Evolutionary conservation across 2,888 invertebrate genomes (phyloP).

Genomic region (Sicus ferrugineus): DNA sequence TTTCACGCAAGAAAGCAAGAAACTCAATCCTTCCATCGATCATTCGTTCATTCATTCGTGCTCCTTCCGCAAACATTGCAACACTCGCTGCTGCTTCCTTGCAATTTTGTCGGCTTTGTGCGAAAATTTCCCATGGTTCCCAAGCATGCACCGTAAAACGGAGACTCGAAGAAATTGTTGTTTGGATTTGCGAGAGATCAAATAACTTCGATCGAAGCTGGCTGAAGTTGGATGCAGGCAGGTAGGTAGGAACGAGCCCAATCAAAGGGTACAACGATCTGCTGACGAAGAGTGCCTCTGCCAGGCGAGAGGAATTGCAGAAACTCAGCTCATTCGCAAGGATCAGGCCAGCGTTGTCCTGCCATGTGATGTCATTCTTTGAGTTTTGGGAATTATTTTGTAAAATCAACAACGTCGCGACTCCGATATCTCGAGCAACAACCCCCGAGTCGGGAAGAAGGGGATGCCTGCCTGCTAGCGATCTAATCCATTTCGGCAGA

Average conservation of each 20-base stretch:
- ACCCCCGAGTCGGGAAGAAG: slow-evolving; percentile 38
- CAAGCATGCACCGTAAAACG: slow-evolving; percentile 34
- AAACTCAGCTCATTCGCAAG: slow-evolving; percentile 23
- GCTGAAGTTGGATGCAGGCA: slow-evolving; percentile 39
- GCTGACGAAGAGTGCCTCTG: slow-evolving; percentile 24
- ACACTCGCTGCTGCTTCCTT: not conserved
- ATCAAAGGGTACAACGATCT: slow-evolving; percentile 56
- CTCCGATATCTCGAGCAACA: slow-evolving; percentile 25
- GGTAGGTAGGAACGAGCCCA: not conserved
- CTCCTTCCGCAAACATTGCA: slow-evolving; percentile 45
- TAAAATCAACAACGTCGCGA: slow-evolving; percentile 34
- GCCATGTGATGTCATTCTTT: slow-evolving; percentile 54
- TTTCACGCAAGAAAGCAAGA: slow-evolving; percentile 42
- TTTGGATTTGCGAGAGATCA: slow-evolving; percentile 56
- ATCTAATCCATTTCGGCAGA: slow-evolving; percentile 39
- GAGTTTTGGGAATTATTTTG: slow-evolving; percentile 38
- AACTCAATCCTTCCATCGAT: slow-evolving; percentile 48
- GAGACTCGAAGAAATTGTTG: slow-evolving; percentile 11
- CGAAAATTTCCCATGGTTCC: slow-evolving; percentile 44
- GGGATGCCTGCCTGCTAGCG: not conserved
- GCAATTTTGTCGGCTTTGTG: slow-evolving; percentile 22
- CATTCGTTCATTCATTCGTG: slow-evolving; percentile 28
- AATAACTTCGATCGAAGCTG: slow-evolving; percentile 48
- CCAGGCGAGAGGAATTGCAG: slow-evolving; percentile 39
- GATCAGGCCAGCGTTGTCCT: slow-evolving; percentile 54